Base-by-base conservation (phyloP, 1,140 invertebrate genomes). In the Colletes gigas region DNA sequence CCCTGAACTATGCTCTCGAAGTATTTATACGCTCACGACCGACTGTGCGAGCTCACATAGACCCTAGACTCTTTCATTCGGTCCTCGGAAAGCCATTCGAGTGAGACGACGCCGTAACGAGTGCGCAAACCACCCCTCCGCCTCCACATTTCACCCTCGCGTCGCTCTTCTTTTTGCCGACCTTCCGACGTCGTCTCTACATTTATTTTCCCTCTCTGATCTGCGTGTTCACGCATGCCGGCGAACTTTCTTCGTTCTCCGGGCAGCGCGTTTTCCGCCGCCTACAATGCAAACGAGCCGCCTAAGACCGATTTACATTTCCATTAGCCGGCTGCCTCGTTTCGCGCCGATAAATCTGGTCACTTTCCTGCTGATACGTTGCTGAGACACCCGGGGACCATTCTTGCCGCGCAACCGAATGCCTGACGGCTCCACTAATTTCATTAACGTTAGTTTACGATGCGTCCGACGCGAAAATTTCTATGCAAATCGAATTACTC, bases 251-350 rank as follows among this genome's bases (percentile, higher is more conserved):
- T 81, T 80, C 57, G 50, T 55, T 72, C 30, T 0, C 15, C 83
- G 44, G 30, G 6, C 44, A 6, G 70, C 73, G 76, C 81, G 73
- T 87, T 88, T 88, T 44, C 14, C 57, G 14, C 50, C 86, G 77
- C 79, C 79, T 83, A 83, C 83, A 76, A 90, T 88, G 84, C 84
- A 89, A 91, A 90, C 85, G 82, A 85, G 89, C 84, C 84, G 84
- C 83, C 68, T 81, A 83, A 84, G 72, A 83, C 86, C 78, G 72
- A 88, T 88, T 90, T 89, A 87, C 89, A 88, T 90, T 89, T 91
- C 83, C 85, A 90, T 91, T 89, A 89, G 82, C 70, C 67, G 65
- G 63, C 54, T 79, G 72, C 44, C 44, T 74, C 70, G 78, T 71
- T 52, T 59, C 50, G 71, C 67, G 62, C 62, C 82, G 67, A 85